These are phyloP conservation scores for Silurus aristotelis DNA, from an alignment of 2,797 vertebrate species.

Conservation along the genomic window DNA sequence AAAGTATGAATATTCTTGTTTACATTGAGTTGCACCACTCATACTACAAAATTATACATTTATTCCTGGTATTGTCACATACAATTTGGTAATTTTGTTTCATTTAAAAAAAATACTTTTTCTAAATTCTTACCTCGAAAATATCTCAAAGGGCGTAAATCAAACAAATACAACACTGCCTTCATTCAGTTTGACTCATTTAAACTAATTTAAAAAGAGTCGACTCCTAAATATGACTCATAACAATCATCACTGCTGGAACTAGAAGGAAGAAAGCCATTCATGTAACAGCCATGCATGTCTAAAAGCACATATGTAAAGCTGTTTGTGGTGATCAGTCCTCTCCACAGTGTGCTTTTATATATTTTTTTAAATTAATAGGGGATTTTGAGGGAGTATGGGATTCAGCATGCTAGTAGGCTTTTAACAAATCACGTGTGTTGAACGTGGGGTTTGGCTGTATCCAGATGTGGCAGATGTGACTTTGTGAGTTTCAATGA, in stretches of 20 bases:
- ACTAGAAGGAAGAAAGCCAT: background rate
- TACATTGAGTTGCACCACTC: too few relatives aligned
- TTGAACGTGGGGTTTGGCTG: background rate
- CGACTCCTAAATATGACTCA: conserved; percentile 2
- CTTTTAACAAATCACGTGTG: conserved; percentile 1
- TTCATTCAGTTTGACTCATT: background rate
- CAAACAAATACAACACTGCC: background rate
- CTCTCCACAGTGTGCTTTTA: background rate
- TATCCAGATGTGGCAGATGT: conserved; percentile 23
- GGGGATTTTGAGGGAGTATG: background rate
- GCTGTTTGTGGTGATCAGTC: background rate
- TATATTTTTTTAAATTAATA: background rate
- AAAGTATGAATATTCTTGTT: too few relatives aligned
- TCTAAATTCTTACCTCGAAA: background rate
- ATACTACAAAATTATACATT: too few relatives aligned
- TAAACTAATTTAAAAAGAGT: conserved; percentile 5
- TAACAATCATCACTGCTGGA: background rate
- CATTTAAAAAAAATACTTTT: background rate
- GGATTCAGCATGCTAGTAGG: background rate
- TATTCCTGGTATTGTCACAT: background rate
- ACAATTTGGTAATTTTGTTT: background rate
- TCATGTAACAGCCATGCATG: background rate
- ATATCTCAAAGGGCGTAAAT: background rate
- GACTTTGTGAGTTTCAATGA: background rate
- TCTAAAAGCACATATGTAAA: background rate